Conservation (phyloP, 2,888 invertebrate genomes). For the Nemoura dubitans region DNA sequence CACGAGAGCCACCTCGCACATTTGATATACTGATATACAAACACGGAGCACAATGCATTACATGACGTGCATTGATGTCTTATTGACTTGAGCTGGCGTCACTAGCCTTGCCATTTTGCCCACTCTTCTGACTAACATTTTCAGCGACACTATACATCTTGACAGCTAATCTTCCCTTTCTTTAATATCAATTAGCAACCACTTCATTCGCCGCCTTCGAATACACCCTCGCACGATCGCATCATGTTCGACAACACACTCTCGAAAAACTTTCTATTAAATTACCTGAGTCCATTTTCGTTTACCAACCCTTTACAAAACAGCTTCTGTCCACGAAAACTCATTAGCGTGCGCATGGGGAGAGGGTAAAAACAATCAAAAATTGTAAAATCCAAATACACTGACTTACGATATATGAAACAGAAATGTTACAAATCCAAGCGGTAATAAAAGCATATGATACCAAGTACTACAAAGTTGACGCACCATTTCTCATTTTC, state of each 20-base stretch:
- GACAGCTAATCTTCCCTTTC: background rate
- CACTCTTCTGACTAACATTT: background rate
- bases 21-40: background rate
- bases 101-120: background rate
- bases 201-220: background rate
- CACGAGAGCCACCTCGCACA: background rate
- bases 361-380: no score
- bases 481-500: no score
- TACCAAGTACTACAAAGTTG: no score
- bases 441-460: no score
- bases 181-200: background rate
- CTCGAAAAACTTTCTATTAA: background rate
- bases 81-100: conserved; percentile 12
- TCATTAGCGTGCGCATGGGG: no score
- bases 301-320: no score
- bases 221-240: background rate
- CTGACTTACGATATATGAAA: no score
- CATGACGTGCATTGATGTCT: background rate
- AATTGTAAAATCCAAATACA: no score
- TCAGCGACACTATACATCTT: background rate
- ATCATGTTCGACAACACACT: background rate
- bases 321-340: no score
- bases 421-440: no score
- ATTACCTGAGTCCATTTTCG: background rate
- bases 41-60: background rate